Evolutionary conservation across 2,113 vertebrate genomes (phyloP).

Genomic region (Ranitomeya variabilis): DNA sequence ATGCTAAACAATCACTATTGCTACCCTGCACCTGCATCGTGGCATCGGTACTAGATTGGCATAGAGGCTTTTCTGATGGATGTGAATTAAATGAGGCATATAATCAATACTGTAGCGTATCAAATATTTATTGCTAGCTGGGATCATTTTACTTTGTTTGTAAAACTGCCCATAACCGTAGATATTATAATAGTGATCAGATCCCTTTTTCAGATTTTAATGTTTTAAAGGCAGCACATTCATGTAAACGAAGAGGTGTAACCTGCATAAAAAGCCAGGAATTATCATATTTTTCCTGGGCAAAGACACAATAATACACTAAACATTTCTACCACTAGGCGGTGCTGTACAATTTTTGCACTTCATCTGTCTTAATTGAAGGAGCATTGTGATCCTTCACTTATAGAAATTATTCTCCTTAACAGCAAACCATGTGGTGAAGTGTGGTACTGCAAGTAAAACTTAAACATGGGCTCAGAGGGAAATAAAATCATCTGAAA

Average conservation of each 20-base stretch:
- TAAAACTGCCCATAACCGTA: background rate
- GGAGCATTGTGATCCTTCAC: background rate
- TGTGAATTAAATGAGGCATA: background rate
- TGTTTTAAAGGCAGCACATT: too few species aligned
- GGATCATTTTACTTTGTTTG: background rate
- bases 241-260: too few species aligned
- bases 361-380: background rate
- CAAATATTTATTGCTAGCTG: background rate
- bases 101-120: background rate
- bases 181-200: background rate
- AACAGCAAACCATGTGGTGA: background rate
- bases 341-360: background rate
- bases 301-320: too few species aligned
- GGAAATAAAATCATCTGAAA: background rate
- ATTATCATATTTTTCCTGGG: too few species aligned
- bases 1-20: background rate
- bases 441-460: background rate
- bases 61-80: background rate
- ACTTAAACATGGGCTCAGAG: background rate
- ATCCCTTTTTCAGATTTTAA: background rate
- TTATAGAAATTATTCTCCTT: background rate
- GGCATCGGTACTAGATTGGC: background rate
- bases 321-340: background rate
- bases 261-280: too few species aligned
- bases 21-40: background rate